Conservation (phyloP, 1,140 invertebrate genomes). For the Pseudomyrmex pallidus region DNA sequence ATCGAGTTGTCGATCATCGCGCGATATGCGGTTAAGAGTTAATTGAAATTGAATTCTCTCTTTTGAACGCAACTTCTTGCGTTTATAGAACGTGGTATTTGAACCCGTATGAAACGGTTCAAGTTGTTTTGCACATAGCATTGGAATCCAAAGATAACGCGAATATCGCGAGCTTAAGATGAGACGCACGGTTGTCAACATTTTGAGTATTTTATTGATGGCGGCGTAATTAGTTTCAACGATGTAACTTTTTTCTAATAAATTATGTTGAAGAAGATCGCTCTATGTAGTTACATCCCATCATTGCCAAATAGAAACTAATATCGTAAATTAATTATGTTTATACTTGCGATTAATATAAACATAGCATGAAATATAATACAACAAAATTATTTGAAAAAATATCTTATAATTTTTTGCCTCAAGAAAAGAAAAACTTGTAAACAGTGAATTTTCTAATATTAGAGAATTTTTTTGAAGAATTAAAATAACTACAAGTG, state of each 20-base stretch:
- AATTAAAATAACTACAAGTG: neutral
- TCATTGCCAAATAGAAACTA: too few relatives aligned
- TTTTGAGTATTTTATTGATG: neutral
- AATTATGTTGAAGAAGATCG: too few relatives aligned
- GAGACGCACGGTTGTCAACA: neutral
- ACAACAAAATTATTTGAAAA: too few relatives aligned
- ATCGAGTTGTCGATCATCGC: slow-evolving; percentile 57
- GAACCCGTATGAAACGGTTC: slow-evolving; percentile 73
- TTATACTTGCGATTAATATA: too few relatives aligned
- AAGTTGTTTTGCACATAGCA: slow-evolving; percentile 52
- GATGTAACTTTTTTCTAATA: neutral
- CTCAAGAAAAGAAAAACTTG: too few relatives aligned
- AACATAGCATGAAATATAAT: too few relatives aligned
- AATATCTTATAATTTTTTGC: too few relatives aligned
- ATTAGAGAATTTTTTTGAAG: too few relatives aligned
- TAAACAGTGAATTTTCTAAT: neutral
- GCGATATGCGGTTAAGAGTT: slow-evolving; percentile 32
- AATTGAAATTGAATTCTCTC: slow-evolving; percentile 50
- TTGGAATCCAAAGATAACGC: neutral
- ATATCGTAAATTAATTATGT: too few relatives aligned
- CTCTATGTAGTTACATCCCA: too few relatives aligned
- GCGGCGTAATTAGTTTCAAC: neutral
- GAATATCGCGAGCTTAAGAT: slow-evolving; percentile 1
- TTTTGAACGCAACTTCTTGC: slow-evolving; percentile 17
- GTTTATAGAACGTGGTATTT: slow-evolving; percentile 29